Conservation (phyloP, 2,113 vertebrate species). For the Xenopus borealis region DNA sequence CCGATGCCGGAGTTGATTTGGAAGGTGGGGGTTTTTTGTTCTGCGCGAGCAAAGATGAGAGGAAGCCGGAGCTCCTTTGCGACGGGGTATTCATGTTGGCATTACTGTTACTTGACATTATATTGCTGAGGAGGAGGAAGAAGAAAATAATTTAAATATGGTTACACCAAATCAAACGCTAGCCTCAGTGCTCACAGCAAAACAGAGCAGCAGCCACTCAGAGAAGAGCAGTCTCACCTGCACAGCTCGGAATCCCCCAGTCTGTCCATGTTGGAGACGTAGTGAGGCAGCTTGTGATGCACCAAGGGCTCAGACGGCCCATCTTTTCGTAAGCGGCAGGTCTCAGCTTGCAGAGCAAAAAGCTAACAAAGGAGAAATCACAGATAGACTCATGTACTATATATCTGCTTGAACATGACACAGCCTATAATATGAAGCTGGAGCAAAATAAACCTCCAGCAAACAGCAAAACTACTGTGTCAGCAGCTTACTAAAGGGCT, state of each 20-base stretch:
- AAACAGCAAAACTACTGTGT: no score
- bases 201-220: neutral
- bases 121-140: constrained; percentile 67
- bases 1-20: constrained; percentile 50
- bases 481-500: no score
- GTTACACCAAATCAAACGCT: neutral
- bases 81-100: constrained; percentile 73
- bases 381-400: no score
- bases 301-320: constrained; percentile 67
- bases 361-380: constrained; percentile 75
- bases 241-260: constrained; percentile 91
- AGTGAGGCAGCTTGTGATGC: constrained; percentile 86
- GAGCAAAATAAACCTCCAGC: no score
- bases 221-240: constrained; percentile 63
- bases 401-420: no score
- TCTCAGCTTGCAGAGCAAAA: constrained; percentile 85
- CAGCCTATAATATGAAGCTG: no score
- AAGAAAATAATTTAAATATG: neutral
- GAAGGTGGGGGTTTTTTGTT: constrained; percentile 74
- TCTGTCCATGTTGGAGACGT: constrained; percentile 94
- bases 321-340: constrained; percentile 68
- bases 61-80: constrained; percentile 75
- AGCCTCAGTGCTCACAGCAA: no score
- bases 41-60: constrained; percentile 88
- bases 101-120: constrained; percentile 82